phyloP scores from a whole-genome alignment of 2,113 vertebrate genomes.

The Jacana jacana region DNA sequence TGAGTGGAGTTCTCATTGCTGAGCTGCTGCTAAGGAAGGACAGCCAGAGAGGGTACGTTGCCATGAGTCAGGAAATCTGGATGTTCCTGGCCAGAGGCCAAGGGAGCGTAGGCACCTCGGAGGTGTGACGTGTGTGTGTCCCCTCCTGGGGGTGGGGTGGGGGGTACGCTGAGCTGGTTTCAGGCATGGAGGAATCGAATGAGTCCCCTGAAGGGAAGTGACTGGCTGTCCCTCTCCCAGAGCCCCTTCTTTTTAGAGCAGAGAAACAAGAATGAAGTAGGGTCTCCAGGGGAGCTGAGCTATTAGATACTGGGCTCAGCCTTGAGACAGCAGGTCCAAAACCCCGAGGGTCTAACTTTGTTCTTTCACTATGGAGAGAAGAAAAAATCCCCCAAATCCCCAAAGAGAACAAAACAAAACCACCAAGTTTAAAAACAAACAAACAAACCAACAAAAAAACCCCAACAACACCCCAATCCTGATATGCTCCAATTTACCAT shows the following conservation, averaged over 20 bases:
- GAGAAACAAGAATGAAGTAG: background rate
- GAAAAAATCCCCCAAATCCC: background rate
- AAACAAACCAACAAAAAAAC: background rate
- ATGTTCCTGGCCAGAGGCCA: constrained; percentile 35
- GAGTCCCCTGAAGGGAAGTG: background rate
- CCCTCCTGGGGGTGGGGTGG: no score
- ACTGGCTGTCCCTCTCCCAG: background rate
- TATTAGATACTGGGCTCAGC: background rate
- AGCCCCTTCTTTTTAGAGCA: background rate
- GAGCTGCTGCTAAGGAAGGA: constrained; percentile 28
- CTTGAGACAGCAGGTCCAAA: background rate
- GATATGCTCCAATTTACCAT: background rate
- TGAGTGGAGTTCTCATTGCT: constrained; percentile 6
- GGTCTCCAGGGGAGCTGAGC: background rate
- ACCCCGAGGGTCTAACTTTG: background rate
- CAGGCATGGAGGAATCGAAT: background rate
- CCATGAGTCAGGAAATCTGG: constrained; percentile 49
- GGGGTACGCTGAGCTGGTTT: background rate
- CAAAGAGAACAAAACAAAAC: background rate
- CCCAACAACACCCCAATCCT: no score
- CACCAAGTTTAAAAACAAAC: background rate
- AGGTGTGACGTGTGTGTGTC: background rate
- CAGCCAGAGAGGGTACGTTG: constrained; percentile 7
- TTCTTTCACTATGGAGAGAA: background rate
- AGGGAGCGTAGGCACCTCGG: background rate